Evolutionary conservation across 2,888 invertebrate species (phyloP).

Genomic region (Marronus borbonicus): DNA sequence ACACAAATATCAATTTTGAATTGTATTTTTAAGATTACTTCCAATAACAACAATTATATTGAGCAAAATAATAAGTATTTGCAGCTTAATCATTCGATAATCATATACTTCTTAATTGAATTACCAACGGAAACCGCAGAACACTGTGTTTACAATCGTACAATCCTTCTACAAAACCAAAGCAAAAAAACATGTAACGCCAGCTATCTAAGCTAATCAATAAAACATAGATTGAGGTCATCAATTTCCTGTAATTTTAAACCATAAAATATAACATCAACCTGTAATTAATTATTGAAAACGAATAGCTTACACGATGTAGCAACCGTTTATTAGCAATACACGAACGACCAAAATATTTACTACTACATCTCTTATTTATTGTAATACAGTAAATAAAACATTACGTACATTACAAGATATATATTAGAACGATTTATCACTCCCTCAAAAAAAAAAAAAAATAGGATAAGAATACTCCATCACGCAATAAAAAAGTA

Average conservation of each 20-base stretch:
- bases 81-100: background rate
- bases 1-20: too few relatives aligned
- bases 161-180: background rate
- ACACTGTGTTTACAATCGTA: background rate
- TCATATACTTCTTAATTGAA: background rate
- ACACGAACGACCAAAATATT: slow-evolving; percentile 13
- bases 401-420: slow-evolving; percentile 25
- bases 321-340: slow-evolving; percentile 26
- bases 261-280: slow-evolving; percentile 24
- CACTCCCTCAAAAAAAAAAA: slow-evolving; percentile 15
- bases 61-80: too few relatives aligned
- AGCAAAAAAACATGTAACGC: background rate
- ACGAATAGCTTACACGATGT: slow-evolving; percentile 17
- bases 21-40: too few relatives aligned
- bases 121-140: background rate
- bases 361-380: slow-evolving; percentile 31
- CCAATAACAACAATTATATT: too few relatives aligned
- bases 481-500: slow-evolving; percentile 47
- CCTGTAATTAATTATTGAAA: slow-evolving; percentile 34
- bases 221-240: background rate
- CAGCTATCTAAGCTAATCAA: slow-evolving; percentile 1
- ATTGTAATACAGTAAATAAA: slow-evolving; percentile 34
- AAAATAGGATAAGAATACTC: slow-evolving; percentile 30
- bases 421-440: slow-evolving; percentile 49
- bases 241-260: slow-evolving; percentile 31